Percentiles rank a stretch among this genome's conserved stretches.
These are phyloP conservation scores for Eurystomus gularis DNA, from an alignment of 2,113 vertebrate genomes.

Conservation along the genomic window DNA sequence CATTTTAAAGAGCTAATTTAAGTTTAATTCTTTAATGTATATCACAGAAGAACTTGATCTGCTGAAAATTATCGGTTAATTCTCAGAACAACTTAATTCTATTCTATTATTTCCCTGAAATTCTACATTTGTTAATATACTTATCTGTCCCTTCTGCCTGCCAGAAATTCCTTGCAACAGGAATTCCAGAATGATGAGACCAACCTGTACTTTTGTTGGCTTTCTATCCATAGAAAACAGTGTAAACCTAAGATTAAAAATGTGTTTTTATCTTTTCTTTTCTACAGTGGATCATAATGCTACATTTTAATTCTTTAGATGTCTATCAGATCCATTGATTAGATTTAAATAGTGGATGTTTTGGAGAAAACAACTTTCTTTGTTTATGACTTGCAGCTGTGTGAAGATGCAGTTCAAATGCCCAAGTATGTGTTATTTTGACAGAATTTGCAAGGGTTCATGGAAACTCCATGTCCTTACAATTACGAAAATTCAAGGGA, in stretches of 20 bases:
- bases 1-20: conserved; percentile 78
- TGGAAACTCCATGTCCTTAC: background rate
- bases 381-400: conserved; percentile 49
- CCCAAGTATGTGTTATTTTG: background rate
- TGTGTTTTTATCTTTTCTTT: background rate
- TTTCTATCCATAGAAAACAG: background rate
- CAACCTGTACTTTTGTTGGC: background rate
- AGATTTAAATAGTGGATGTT: conserved; percentile 7
- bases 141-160: background rate
- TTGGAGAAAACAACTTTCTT: background rate
- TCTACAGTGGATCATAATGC: background rate
- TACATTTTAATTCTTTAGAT: conserved; percentile 23
- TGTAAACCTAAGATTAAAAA: background rate
- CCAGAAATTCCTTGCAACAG: background rate
- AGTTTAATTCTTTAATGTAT: conserved; percentile 78
- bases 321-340: conserved; percentile 4
- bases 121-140: background rate
- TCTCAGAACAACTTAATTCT: conserved; percentile 52
- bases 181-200: background rate
- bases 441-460: background rate
- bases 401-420: background rate
- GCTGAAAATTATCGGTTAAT: conserved; percentile 48
- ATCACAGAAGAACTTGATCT: conserved; percentile 63
- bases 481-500: background rate
- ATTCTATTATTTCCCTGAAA: conserved; percentile 16